Conservation (phyloP, 1,140 invertebrate species). For the Meloidogyne floridensis region DNA sequence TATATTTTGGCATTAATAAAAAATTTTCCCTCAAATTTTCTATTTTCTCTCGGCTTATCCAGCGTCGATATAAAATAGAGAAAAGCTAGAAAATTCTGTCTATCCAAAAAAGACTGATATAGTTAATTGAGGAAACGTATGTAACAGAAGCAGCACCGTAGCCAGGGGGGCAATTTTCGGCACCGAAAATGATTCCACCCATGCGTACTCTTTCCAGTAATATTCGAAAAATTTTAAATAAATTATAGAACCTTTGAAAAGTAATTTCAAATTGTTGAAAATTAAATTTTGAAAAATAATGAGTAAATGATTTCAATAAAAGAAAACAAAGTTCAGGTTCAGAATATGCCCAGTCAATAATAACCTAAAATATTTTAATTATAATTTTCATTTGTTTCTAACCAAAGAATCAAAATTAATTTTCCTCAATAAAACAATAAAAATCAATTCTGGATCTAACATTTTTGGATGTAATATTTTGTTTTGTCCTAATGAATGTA, state of each 20-base stretch:
- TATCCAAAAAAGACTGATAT: too few relatives aligned
- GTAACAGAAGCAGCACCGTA: too few relatives aligned
- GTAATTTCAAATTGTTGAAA: background rate
- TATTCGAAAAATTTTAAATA: too few relatives aligned
- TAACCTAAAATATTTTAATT: background rate
- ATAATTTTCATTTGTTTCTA: background rate
- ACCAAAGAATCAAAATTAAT: conserved; percentile 27
- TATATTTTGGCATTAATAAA: background rate
- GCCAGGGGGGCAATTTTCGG: too few relatives aligned
- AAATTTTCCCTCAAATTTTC: background rate
- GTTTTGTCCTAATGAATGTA: background rate
- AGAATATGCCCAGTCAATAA: conserved; percentile 27
- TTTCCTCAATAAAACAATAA: conserved; percentile 23
- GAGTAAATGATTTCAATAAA: conserved; percentile 25
- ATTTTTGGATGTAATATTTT: background rate
- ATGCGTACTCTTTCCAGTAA: too few relatives aligned
- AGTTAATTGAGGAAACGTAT: too few relatives aligned
- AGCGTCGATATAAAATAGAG: too few relatives aligned
- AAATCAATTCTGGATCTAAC: conserved; percentile 17
- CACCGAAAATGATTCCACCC: too few relatives aligned
- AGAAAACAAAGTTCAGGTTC: conserved; percentile 22
- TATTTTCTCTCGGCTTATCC: too few relatives aligned
- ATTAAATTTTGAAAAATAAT: background rate
- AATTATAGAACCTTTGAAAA: background rate
- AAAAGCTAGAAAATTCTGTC: too few relatives aligned